Conservation (phyloP, 2,888 invertebrate genomes). For the Xylota segnis region DNA sequence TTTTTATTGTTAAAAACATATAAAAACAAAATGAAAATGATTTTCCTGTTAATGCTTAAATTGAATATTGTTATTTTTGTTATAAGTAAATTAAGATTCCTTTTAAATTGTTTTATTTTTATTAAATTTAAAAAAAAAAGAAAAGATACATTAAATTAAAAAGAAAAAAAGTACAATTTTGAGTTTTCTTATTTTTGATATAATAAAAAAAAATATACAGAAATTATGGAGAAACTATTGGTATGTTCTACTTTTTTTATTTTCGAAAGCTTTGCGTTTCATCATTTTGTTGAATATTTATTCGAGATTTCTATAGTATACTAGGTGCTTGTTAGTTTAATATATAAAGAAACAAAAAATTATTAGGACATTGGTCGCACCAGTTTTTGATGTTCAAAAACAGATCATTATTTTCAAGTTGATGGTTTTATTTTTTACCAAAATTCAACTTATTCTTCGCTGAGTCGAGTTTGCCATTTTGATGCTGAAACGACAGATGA, state of each 20-base stretch:
- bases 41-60: slow-evolving; percentile 70
- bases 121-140: slow-evolving; percentile 48
- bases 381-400: background rate
- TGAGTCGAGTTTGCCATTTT: too few species aligned
- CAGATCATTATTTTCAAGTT: background rate
- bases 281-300: slow-evolving; percentile 12
- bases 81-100: slow-evolving; percentile 70
- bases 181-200: slow-evolving; percentile 58
- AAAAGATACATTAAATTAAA: slow-evolving; percentile 66
- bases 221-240: slow-evolving; percentile 38
- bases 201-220: slow-evolving; percentile 5
- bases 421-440: background rate
- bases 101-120: slow-evolving; percentile 73
- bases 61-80: slow-evolving; percentile 74
- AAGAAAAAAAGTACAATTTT: slow-evolving; percentile 62
- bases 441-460: too few species aligned
- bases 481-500: too few species aligned
- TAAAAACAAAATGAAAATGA: slow-evolving; percentile 39
- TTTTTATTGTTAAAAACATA: slow-evolving; percentile 51
- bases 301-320: background rate
- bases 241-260: slow-evolving; percentile 24
- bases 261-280: slow-evolving; percentile 20
- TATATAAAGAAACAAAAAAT: background rate
- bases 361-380: slow-evolving; percentile 10
- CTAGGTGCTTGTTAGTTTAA: background rate